Percentiles rank a stretch among this genome's conserved stretches.
Conservation (phyloP, 2,797 vertebrate species). For the Erethizon dorsatum region DNA sequence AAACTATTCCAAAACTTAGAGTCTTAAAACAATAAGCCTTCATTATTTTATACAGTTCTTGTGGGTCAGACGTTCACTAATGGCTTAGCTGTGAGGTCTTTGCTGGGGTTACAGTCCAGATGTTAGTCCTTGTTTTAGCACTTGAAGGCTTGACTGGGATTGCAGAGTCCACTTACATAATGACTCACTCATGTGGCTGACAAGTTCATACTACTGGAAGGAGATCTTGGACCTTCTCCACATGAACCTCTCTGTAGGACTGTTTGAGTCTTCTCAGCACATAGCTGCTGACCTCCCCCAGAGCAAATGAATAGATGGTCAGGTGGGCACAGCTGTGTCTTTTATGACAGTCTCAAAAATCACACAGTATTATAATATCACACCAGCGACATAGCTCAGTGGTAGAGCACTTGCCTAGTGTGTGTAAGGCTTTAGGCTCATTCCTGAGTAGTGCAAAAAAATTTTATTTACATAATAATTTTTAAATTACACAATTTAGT, state of each 20-base stretch:
- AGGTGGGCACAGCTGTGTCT: not conserved
- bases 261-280: conserved; percentile 2
- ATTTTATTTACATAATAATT: not conserved
- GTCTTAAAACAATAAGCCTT: not conserved
- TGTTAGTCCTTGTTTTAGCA: not conserved
- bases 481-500: not conserved
- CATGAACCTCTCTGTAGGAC: not conserved
- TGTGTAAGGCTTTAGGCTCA: not conserved
- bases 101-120: not conserved
- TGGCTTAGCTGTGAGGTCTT: not conserved
- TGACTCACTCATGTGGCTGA: not conserved
- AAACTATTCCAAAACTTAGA: conserved; percentile 24
- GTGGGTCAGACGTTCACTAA: conserved; percentile 3
- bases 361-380: not conserved
- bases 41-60: conserved; percentile 17
- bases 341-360: conserved; percentile 15
- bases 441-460: not conserved
- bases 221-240: not conserved
- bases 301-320: not conserved
- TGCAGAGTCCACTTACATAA: not conserved
- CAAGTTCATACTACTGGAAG: not conserved
- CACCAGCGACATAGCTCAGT: not conserved
- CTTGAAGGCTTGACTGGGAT: not conserved
- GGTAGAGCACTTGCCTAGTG: not conserved
- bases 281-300: not conserved